Evolutionary conservation across 35 echinoderm and acorn worm species (phyloP).

Genomic region (Holothuria glaberrima): DNA sequence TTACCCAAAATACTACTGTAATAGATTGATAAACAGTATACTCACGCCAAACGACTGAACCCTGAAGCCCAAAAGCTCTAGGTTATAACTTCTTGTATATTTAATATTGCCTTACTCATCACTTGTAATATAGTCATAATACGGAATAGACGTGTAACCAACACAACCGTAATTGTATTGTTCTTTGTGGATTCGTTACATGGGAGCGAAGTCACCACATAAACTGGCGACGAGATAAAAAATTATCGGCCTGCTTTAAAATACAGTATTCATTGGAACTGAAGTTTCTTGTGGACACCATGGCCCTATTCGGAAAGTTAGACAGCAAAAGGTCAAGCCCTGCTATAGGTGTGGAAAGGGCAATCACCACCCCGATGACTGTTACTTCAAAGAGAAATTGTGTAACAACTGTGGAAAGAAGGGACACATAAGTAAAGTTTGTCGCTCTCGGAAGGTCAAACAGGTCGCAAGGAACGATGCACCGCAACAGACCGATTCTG

Average conservation of each 20-base stretch:
- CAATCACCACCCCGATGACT: constrained; percentile 23
- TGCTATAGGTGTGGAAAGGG: background rate
- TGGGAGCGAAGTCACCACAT: background rate
- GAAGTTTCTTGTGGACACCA: background rate
- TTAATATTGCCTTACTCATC: too few relatives aligned
- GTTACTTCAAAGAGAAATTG: constrained; percentile 29
- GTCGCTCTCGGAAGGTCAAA: constrained; percentile 14
- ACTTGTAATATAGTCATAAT: too few relatives aligned
- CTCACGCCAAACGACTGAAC: too few relatives aligned
- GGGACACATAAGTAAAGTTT: constrained; percentile 71
- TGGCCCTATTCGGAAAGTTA: constrained; percentile 17
- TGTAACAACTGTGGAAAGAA: constrained; percentile 69
- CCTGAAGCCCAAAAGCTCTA: too few relatives aligned
- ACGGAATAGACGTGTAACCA: too few relatives aligned
- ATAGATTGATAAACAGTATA: too few relatives aligned
- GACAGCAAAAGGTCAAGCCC: background rate
- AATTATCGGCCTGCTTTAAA: too few relatives aligned
- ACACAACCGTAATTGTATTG: too few relatives aligned
- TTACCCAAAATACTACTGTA: too few relatives aligned
- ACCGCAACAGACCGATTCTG: background rate
- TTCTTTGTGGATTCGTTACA: too few relatives aligned
- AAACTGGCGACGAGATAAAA: background rate
- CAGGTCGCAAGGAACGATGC: background rate
- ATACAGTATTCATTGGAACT: too few relatives aligned
- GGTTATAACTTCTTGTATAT: too few relatives aligned